A percentile compares a stretch with the other conserved stretches of the same genome.
Conservation (phyloP, 2,888 invertebrate genomes). For the Augochlorella aurata region DNA sequence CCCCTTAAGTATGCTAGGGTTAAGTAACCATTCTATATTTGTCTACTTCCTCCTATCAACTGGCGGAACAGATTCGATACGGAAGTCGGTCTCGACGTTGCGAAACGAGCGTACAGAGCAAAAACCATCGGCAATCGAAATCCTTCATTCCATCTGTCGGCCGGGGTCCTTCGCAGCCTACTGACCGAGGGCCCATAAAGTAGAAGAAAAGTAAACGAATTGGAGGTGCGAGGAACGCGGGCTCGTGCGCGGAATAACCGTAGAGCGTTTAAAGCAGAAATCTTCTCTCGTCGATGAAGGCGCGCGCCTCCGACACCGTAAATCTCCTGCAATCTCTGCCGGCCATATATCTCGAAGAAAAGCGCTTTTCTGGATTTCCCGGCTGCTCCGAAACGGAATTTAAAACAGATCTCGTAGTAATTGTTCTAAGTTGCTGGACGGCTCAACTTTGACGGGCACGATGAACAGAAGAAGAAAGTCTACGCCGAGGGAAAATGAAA, state of each 20-base stretch:
- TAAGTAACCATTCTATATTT: too few relatives aligned
- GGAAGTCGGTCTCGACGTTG: background rate
- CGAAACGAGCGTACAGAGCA: background rate
- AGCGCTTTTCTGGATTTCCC: conserved; percentile 52
- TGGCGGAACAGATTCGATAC: conserved; percentile 8
- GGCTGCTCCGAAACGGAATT: conserved; percentile 55
- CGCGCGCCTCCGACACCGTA: conserved; percentile 33
- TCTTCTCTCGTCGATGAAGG: conserved; percentile 48
- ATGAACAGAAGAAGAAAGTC: background rate
- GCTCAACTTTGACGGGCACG: conserved; percentile 22
- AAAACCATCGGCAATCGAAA: background rate
- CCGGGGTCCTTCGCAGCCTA: background rate
- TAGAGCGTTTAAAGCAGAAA: conserved; percentile 48
- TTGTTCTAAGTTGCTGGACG: conserved; percentile 40
- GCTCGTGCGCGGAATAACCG: conserved; percentile 36
- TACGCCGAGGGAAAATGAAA: background rate
- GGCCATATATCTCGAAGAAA: conserved; percentile 56
- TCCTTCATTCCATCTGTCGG: background rate
- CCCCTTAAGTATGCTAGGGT: too few relatives aligned
- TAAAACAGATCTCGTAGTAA: conserved; percentile 64
- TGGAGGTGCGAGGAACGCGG: background rate
- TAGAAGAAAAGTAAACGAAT: background rate
- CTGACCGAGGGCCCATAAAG: background rate
- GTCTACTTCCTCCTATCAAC: conserved; percentile 10
- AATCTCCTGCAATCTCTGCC: conserved; percentile 60